phyloP scores from a whole-genome alignment of 2,113 vertebrate species.

The Malurus melanocephalus region DNA sequence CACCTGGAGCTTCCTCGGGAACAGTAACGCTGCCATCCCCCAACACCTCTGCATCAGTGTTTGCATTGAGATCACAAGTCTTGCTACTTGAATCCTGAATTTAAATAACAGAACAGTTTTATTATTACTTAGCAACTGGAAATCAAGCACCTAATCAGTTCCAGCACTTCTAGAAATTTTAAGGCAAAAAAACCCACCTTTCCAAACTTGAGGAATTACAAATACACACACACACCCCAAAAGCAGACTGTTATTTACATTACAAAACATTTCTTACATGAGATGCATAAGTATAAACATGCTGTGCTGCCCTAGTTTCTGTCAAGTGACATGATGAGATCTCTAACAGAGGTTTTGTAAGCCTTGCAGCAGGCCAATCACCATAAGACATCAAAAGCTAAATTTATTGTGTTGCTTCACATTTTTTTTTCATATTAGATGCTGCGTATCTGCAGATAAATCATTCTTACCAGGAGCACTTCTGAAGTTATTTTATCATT shows the following conservation, averaged over 20 bases:
- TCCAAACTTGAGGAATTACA: not conserved
- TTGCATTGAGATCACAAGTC: slow-evolving; percentile 74
- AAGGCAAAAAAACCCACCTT: not conserved
- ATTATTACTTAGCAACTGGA: not conserved
- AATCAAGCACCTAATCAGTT: not conserved
- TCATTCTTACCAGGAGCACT: slow-evolving; percentile 68
- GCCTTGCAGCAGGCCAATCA: not conserved
- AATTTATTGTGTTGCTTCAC: not conserved
- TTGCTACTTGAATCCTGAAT: slow-evolving; percentile 71
- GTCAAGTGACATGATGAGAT: not conserved
- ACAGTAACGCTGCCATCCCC: slow-evolving; percentile 32
- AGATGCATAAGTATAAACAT: not conserved
- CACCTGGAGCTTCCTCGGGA: slow-evolving; percentile 55
- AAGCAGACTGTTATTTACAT: not conserved
- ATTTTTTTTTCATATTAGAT: not conserved
- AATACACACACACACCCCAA: not conserved
- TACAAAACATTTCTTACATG: not conserved
- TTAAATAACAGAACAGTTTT: slow-evolving; percentile 38
- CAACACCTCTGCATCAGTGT: slow-evolving; percentile 66
- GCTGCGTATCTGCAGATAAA: not conserved
- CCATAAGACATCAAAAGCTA: not conserved
- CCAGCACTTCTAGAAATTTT: not conserved
- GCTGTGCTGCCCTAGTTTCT: not conserved
- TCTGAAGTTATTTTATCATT: slow-evolving; percentile 63
- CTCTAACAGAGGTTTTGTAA: not conserved